Conservation (phyloP, 1,140 invertebrate species). For the Brachionus angularis region DNA sequence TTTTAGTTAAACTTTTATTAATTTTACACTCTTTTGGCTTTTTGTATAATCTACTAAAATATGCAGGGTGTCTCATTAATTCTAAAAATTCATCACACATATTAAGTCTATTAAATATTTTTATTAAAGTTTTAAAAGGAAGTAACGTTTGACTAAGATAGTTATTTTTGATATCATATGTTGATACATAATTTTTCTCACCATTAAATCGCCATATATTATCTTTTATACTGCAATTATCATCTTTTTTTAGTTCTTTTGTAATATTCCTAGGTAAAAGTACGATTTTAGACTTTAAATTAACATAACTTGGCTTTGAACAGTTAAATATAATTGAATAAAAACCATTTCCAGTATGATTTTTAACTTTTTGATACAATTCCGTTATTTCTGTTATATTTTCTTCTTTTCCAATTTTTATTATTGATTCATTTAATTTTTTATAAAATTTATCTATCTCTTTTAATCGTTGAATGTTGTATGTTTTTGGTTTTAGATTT, state of each 20-base stretch:
- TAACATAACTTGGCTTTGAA: background rate
- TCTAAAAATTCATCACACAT: constrained; percentile 1
- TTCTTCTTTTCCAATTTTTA: constrained; percentile 21
- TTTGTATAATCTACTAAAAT: constrained; percentile 13
- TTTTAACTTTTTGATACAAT: background rate
- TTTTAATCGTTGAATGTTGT: too few species aligned
- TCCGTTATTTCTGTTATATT: background rate
- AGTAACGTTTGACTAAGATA: background rate
- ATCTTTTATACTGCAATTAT: constrained; percentile 13
- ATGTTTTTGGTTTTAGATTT: too few species aligned
- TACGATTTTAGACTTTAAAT: background rate
- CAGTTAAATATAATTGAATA: constrained; percentile 25
- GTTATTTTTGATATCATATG: constrained; percentile 16
- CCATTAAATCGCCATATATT: constrained; percentile 10
- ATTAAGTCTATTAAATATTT: background rate
- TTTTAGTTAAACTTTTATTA: background rate
- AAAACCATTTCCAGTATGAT: constrained; percentile 36
- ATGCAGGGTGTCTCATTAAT: constrained; percentile 1
- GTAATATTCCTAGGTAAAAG: background rate
- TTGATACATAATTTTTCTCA: background rate
- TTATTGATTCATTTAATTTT: background rate
- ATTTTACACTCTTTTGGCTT: constrained; percentile 12
- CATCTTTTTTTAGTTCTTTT: background rate
- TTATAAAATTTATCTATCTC: constrained; percentile 34
- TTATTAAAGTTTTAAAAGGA: background rate